Evolutionary conservation across 1,140 invertebrate species (phyloP), one percentile per base, ranked within the genome.

Genomic region (Prorops nasuta): DNA sequence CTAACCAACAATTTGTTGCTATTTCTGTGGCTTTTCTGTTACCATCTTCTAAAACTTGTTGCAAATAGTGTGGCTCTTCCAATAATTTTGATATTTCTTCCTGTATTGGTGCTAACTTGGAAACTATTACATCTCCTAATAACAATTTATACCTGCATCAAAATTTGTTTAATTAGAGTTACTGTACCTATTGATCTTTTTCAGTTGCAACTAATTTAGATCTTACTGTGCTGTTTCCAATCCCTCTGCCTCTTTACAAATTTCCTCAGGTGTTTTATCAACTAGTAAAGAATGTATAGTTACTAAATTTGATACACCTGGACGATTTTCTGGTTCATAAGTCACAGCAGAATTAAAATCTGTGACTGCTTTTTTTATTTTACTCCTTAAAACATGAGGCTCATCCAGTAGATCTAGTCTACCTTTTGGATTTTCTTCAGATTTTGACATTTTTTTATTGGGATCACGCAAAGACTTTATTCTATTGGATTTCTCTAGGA

Each of bases 371-470:
- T 96, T 97, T 67, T 90, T 92, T 3, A 97, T 78, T 78, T 98
- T 98, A 21, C 84, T 80, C 3, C 72, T 38, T 38, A 99, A 88
- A 22, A 75, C 66, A 24, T 96, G 91, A 0, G 91, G 85, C 1
- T 81, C 65, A 74, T 99, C 96, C 16, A 78, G 86, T 1, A 98
- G 68, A 43, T 90, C 82, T 38, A 99, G 91, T 44, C 88, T 79
- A 51, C 88, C 88, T 64, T 86, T 89, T 1, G 80, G 61, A 79
- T 94, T 86, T 0, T 76, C 54, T 58, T 95, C 90, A 0, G 96
- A 98, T 79, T 99, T 99, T 4, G 96, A 98, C 97, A 99, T 99
- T 80, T 99, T 99, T 64, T 91, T 90, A 0, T 66, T 64, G 1
- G 96, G 91, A 65, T 95, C 85, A 28, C 90, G 79, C 12, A 98